Evolutionary conservation across 2,797 vertebrate genomes (phyloP).

Genomic region (Mus spretus): DNA sequence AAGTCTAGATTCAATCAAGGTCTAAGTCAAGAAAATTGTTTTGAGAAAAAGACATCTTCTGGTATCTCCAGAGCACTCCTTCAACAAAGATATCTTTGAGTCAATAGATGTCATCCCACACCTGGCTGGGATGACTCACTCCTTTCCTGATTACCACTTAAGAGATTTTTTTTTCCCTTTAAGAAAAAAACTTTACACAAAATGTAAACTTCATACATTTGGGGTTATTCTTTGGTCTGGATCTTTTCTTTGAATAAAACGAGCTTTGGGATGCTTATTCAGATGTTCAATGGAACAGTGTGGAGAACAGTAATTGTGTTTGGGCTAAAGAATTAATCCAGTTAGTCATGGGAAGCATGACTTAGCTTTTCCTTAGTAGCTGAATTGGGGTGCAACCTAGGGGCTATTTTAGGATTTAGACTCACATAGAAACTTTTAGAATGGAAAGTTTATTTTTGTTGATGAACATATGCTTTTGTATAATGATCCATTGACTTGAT

Average conservation of each 20-base stretch:
- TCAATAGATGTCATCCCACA: slow-evolving; percentile 84
- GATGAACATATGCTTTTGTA: slow-evolving; percentile 73
- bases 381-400: slow-evolving; percentile 82
- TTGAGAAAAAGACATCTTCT: slow-evolving; percentile 87
- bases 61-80: slow-evolving; percentile 70
- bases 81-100: slow-evolving; percentile 88
- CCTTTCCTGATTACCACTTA: slow-evolving; percentile 77
- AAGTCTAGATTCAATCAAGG: slow-evolving; percentile 63
- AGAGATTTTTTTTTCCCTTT: slow-evolving; percentile 82
- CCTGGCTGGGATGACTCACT: slow-evolving; percentile 85
- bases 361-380: slow-evolving; percentile 85
- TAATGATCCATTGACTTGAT: slow-evolving; percentile 74
- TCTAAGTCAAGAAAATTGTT: slow-evolving; percentile 68
- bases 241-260: slow-evolving; percentile 88
- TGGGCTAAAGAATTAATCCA: slow-evolving; percentile 92
- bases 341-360: slow-evolving; percentile 92
- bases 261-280: slow-evolving; percentile 91
- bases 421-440: slow-evolving; percentile 77
- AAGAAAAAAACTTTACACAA: slow-evolving; percentile 83
- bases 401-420: slow-evolving; percentile 83
- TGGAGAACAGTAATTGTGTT: slow-evolving; percentile 90
- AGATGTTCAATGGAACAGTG: slow-evolving; percentile 89
- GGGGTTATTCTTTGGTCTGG: slow-evolving; percentile 87
- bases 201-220: slow-evolving; percentile 87
- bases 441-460: slow-evolving; percentile 77